These are phyloP conservation scores for Ammodytes marinus DNA, from an alignment of 2,113 vertebrate species.

Conservation along the genomic window DNA sequence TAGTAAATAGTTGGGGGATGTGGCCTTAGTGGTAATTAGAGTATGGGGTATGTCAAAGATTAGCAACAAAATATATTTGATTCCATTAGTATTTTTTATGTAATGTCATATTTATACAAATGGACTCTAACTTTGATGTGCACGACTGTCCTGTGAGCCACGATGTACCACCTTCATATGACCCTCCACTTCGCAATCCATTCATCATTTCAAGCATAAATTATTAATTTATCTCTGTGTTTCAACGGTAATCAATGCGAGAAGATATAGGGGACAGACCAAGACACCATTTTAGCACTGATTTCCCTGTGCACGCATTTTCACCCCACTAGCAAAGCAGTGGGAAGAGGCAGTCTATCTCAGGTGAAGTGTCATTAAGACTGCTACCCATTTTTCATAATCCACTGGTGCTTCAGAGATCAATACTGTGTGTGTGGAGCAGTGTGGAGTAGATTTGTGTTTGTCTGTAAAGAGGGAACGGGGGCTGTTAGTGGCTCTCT, in stretches of 20 bases:
- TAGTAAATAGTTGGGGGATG: too few species aligned
- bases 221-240: conserved; percentile 45
- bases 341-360: conserved; percentile 60
- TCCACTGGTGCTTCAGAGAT: conserved; percentile 64
- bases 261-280: conserved; percentile 53
- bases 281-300: conserved; percentile 61
- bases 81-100: too few species aligned
- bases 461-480: conserved; percentile 13
- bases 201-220: conserved; percentile 51
- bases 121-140: conserved; percentile 16
- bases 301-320: conserved; percentile 71
- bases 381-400: conserved; percentile 71
- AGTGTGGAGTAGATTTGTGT: conserved; percentile 29
- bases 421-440: conserved; percentile 60
- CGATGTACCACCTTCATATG: conserved; percentile 37
- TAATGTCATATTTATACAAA: too few species aligned
- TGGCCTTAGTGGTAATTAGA: too few species aligned
- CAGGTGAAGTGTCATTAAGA: conserved; percentile 73
- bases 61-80: neutral
- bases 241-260: conserved; percentile 62
- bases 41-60: neutral
- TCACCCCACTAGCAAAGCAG: conserved; percentile 24
- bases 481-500: conserved; percentile 55
- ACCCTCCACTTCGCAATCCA: conserved; percentile 34
- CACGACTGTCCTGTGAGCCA: conserved; percentile 5